Evolutionary conservation across 2,113 vertebrate species (phyloP).

Genomic region (Actinemys pallida): DNA sequence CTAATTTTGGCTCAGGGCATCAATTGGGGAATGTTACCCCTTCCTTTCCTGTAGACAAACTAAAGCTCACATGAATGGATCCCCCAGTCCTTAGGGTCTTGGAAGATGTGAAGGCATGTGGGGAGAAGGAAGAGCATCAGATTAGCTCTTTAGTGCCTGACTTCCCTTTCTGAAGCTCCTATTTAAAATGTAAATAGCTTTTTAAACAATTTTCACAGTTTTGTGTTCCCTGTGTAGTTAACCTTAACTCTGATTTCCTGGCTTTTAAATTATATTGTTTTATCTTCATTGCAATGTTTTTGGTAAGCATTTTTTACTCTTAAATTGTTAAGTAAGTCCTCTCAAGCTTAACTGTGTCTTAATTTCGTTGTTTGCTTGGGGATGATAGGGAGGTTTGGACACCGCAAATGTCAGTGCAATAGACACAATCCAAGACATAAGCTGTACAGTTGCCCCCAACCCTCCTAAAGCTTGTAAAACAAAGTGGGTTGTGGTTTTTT

Average conservation of each 20-base stretch:
- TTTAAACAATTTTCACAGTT: not conserved
- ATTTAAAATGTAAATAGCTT: not conserved
- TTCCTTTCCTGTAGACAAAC: not conserved
- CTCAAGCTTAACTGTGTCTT: not conserved
- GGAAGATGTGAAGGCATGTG: not conserved
- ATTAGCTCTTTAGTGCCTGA: not conserved
- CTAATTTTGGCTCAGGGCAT: not conserved
- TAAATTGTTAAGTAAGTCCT: not conserved
- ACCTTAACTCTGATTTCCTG: not conserved
- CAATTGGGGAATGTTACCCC: not conserved
- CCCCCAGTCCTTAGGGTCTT: not conserved
- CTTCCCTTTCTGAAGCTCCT: not conserved
- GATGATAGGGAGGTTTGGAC: accelerated
- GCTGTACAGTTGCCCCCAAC: no score
- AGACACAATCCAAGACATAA: not conserved
- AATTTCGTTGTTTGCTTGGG: not conserved
- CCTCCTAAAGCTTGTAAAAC: no score
- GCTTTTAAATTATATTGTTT: not conserved
- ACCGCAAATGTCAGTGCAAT: not conserved
- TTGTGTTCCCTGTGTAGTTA: not conserved
- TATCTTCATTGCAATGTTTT: not conserved
- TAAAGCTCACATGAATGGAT: not conserved
- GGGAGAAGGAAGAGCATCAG: not conserved
- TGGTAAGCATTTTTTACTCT: not conserved
- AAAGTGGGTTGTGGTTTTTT: no score